phyloP scores from a whole-genome alignment of 2,797 vertebrate genomes.

The Thripadectes ignobilis region DNA sequence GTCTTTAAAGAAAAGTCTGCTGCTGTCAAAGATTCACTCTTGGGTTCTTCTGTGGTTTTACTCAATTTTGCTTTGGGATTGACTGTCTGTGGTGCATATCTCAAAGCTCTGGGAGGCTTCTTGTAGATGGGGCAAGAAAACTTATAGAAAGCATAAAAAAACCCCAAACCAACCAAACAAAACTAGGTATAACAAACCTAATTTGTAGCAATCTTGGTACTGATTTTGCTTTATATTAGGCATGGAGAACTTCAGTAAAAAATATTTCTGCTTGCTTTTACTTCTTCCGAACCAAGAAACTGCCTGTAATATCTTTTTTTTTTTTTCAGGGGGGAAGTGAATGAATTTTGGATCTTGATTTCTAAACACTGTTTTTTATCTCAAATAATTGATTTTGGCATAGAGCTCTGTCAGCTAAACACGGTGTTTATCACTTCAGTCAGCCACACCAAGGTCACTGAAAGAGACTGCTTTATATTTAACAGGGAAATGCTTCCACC shows the following conservation, averaged over 20 bases:
- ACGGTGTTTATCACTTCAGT: neutral
- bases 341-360: neutral
- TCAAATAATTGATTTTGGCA: neutral
- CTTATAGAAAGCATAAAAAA: neutral
- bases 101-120: neutral
- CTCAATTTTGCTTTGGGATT: neutral
- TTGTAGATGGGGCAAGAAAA: neutral
- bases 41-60: neutral
- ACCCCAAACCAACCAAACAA: neutral
- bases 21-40: neutral
- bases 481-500: neutral
- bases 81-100: neutral
- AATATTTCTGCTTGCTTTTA: neutral
- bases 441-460: constrained; percentile 4
- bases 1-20: neutral
- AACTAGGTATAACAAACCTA: neutral
- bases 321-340: neutral
- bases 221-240: neutral
- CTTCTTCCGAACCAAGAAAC: neutral
- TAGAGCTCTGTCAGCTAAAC: neutral
- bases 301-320: neutral
- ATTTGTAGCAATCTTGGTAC: neutral
- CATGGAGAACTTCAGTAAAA: neutral
- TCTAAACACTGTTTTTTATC: neutral
- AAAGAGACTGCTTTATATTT: neutral